Base-by-base conservation (phyloP, 2,888 invertebrate species). In the Falcaria lacertinaria region DNA sequence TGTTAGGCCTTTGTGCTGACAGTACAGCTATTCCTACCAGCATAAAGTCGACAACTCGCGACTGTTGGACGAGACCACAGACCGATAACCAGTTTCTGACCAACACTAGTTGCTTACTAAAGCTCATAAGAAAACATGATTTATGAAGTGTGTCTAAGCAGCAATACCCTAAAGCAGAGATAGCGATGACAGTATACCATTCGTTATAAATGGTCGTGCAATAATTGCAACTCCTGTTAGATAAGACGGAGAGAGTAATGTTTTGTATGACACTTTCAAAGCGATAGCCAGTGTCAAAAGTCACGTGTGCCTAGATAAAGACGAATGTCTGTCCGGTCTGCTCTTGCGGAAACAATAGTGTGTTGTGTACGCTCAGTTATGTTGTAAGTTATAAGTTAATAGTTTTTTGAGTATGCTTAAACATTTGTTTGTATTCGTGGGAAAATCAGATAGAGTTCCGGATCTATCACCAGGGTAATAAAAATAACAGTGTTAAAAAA, bases 261-360 rank as follows among this genome's bases (percentile, higher is more conserved):
- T 69, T 78, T 55, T 80, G 78, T 81, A 73, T 66, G 74, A 74
- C 79, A 80, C 78, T 77, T 68, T 60, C 60, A 52, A 43, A 47
- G 41, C 54, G 81, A 80, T 81, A 80, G 60, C 43, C 14, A 15
- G 54, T 60, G 80, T 77, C 76, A 80, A 73, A 69, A 70, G 80
- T 72, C 74, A 67, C 59, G 54, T 57, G 57, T 57, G 60, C 57
- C 55, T 43, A 59, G 65, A 66, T 61, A 59, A 55, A 54, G 64
- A 59, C 60, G 52, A 65, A 64, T 60, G 59, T 60, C 57, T 58
- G n/a, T 57, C 54, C 60, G 59, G 58, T 52, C 50, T 48, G 44
- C 41, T 42, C 52, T 52, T 45, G 48, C 50, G 44, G 55, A 53
- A 57, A 58, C 55, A 59, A 61, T 52, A 57, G 46, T 40, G 52